Evolutionary conservation across 2,113 vertebrate species (phyloP).

Genomic region (Cromileptes altivelis): DNA sequence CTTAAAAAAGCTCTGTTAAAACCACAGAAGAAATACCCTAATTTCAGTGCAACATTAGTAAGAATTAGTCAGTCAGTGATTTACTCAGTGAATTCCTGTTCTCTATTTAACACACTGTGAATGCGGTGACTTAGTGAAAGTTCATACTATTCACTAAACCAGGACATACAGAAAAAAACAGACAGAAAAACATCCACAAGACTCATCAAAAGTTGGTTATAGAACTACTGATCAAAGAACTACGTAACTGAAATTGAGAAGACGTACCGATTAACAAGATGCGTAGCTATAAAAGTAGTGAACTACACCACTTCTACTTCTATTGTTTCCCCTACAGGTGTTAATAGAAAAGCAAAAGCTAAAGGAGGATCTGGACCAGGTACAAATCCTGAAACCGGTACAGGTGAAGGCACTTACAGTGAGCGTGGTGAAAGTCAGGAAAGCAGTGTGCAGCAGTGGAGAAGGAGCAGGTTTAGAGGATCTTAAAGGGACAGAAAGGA

Average conservation of each 20-base stretch:
- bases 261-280: background rate
- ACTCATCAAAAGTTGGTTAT: background rate
- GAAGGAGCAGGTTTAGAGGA: constrained; percentile 62
- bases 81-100: background rate
- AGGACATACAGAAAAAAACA: background rate
- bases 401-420: constrained; percentile 64
- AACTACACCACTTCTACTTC: background rate
- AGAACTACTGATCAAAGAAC: background rate
- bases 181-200: background rate
- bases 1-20: background rate
- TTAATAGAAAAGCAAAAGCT: background rate
- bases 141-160: constrained; percentile 4
- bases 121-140: constrained; percentile 1
- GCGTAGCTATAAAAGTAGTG: background rate
- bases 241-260: background rate
- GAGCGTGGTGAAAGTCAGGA: constrained; percentile 60
- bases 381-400: constrained; percentile 6
- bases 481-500: constrained; percentile 53
- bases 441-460: constrained; percentile 69
- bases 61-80: background rate
- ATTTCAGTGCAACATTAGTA: background rate
- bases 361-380: background rate
- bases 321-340: background rate
- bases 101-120: constrained; percentile 2
- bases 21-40: background rate